Base-by-base conservation (phyloP, 2,888 invertebrate genomes). In the Sesia apiformis region DNA sequence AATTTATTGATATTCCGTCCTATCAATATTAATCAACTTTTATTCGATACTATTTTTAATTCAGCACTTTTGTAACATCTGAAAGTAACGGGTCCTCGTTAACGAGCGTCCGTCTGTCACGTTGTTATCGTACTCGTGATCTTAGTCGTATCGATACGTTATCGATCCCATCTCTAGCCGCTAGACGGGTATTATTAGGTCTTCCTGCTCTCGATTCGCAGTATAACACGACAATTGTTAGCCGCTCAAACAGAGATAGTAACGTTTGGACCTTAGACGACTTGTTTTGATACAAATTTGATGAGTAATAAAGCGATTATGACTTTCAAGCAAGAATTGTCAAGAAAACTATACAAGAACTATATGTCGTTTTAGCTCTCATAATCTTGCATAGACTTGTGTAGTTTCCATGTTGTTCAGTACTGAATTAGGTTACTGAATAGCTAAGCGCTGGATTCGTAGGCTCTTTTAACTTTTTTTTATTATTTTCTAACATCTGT, bases 111-210 rank as follows among this genome's bases (percentile, higher is more conserved):
- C 55, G 66, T 66, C 63, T 65, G 66, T 69, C 69, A 59, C 50
- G 58, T 62, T 59, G 58, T 65, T 71, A 67, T 65, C 66, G 59
- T 61, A 54, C 52, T 66, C 62, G 60, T 62, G 64, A 67, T 65
- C 63, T 55, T 49, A 57, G 55, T 63, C 62, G 58, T 66, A 66
- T 75, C 75, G 73, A 74, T 67, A 70, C 57, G 59, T 39, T 58
- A 59, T 63, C 63, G 55, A 56, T 60, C 58, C 57, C 80, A 72
- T 78, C 82, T 70, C 86, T 86, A 81, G 77, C 61, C 46, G 63
- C 74, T 73, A 80, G 83, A 81, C 84, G 72, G 76, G 86, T 86
- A 86, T 84, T 85, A 84, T 86, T 85, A 86, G 83, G 84, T 84
- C 83, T 86, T 86, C 85, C 82, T 83, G 83, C 76, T 81, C 80